These are phyloP conservation scores for Leucophenga maculata DNA, from an alignment of 2,888 invertebrate genomes.

Conservation along the genomic window DNA sequence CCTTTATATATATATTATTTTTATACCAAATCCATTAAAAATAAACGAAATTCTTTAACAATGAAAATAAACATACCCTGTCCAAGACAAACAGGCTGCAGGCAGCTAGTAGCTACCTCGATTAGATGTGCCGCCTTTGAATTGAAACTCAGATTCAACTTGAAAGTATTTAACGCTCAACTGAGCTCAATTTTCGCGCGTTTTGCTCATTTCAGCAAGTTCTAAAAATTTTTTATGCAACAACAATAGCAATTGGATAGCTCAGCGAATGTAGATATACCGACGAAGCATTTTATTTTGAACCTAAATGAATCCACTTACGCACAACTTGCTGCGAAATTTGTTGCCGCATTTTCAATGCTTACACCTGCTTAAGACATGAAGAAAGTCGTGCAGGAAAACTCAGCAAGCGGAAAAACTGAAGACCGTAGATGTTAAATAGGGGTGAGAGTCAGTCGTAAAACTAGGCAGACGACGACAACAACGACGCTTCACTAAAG, in stretches of 20 bases:
- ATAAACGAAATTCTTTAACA: too few species aligned
- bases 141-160: not conserved
- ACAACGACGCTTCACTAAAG: conserved; percentile 50
- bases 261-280: conserved; percentile 35
- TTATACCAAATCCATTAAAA: too few species aligned
- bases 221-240: conserved; percentile 47
- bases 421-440: too few species aligned
- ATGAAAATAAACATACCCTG: too few species aligned
- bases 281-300: conserved; percentile 58
- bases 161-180: not conserved
- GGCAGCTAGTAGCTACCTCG: too few species aligned
- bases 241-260: not conserved
- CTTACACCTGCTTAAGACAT: conserved; percentile 10
- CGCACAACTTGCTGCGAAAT: conserved; percentile 44
- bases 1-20: too few species aligned
- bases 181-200: conserved; percentile 7
- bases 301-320: conserved; percentile 61
- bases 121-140: too few species aligned
- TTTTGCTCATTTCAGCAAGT: conserved; percentile 41
- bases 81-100: too few species aligned
- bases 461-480: conserved; percentile 27
- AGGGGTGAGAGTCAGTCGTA: conserved; percentile 35
- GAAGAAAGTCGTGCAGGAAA: not conserved
- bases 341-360: not conserved
- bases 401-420: not conserved